Base-by-base conservation (phyloP, 2,797 vertebrate species). In the Rhynchotus rufescens region DNA sequence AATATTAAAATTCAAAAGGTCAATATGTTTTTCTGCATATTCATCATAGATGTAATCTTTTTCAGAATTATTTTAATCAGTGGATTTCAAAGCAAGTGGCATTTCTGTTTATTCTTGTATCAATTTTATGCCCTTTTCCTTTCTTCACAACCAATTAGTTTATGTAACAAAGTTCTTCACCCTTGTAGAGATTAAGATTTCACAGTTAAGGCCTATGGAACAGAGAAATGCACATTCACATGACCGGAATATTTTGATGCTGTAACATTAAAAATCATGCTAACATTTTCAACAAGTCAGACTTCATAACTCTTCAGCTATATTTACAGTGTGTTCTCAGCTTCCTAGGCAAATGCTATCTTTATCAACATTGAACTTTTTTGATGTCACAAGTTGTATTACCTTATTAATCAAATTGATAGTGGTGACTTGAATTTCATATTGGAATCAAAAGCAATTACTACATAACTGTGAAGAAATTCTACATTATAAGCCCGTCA, bases 361-460 rank as follows among this genome's bases (percentile, higher is more conserved):
- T 95, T 92, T 92, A 95, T 84, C 68, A 83, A 67, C 22, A 40
- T 77, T 79, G 64, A 90, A 80, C 60, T 73, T 90, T 54, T 91
- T 90, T 74, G 86, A 94, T 73, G 52, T 42, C 86, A 78, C n/a
- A 75, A 65, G 21, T 57, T 81, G 51, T 73, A 90, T 85, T 88
- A 85, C 12, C 16, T 44, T 65, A 91, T 91, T 93, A 75, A 92
- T 94, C 81, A 93, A 82, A 85, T 59, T 67, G 81, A 84, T 78
- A 92, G 62, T 10, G 15, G 36, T 52, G 65, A 73, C 57, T 86
- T 79, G 78, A 91, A 88, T 89, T 93, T 85, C 73, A 74, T 59
- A 71, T 86, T 80, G 75, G 86, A 93, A 69, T 84, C 79, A 80
- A 78, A 90, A 87, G 47, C 26, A 80, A 30, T 80, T 89, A 88